A percentile compares a stretch with the other conserved stretches of the same genome.
Evolutionary conservation across 2,888 invertebrate genomes (phyloP).

Genomic region (Dynastes grantii): DNA sequence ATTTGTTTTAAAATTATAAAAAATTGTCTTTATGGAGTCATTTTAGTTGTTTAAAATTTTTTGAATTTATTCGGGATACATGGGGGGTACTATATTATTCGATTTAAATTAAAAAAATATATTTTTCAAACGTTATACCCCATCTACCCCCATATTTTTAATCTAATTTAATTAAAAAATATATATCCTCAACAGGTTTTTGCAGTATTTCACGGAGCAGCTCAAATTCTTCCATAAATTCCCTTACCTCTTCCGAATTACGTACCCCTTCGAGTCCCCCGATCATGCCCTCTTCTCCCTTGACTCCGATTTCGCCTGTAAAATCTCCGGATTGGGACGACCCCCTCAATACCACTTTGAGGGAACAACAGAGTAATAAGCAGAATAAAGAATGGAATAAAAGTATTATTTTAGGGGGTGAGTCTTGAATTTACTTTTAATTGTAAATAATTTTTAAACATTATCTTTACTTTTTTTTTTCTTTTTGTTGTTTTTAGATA

Average conservation of each 20-base stretch:
- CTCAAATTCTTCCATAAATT: slow-evolving; percentile 77
- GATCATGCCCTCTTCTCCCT: slow-evolving; percentile 66
- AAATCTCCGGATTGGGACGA: slow-evolving; percentile 75
- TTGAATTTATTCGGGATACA: no score
- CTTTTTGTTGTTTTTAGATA: slow-evolving; percentile 58
- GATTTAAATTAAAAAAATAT: neutral
- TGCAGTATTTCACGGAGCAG: slow-evolving; percentile 77
- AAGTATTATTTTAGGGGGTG: slow-evolving; percentile 56
- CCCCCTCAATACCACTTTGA: slow-evolving; percentile 72
- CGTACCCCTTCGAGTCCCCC: slow-evolving; percentile 66
- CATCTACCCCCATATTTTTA: neutral
- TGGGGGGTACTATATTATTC: no score
- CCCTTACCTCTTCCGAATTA: slow-evolving; percentile 73
- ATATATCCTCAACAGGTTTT: slow-evolving; percentile 56
- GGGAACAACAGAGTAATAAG: slow-evolving; percentile 70
- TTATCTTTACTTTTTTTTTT: slow-evolving; percentile 15
- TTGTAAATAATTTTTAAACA: neutral
- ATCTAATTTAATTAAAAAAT: neutral
- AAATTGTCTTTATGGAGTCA: no score
- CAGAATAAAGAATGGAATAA: slow-evolving; percentile 63
- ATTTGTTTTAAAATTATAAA: no score
- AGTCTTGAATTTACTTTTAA: neutral
- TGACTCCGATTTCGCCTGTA: slow-evolving; percentile 65
- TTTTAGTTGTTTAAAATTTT: no score
- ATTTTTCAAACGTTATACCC: neutral